phyloP scores from a whole-genome alignment of 2,888 invertebrate species.

The Chironomus tentans region DNA sequence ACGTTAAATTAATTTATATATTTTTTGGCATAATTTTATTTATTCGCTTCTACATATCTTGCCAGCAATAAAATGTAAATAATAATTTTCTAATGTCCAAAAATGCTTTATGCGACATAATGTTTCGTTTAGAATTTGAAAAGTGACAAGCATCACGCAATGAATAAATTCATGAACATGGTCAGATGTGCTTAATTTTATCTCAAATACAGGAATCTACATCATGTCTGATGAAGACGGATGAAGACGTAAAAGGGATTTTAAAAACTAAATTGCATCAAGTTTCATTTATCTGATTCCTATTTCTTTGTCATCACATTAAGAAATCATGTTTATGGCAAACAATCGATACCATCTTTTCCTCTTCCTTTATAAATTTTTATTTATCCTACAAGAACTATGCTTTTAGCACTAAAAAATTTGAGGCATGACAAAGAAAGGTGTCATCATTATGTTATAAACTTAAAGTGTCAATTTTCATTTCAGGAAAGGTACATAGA shows the following conservation, averaged over 20 bases:
- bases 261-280: neutral
- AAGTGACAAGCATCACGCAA: neutral
- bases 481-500: neutral
- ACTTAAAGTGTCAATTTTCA: neutral
- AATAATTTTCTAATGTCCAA: conserved; percentile 8
- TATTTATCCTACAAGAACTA: neutral
- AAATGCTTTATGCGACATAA: neutral
- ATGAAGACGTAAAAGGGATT: neutral
- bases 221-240: too few relatives aligned
- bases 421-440: neutral
- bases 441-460: neutral
- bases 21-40: neutral
- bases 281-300: neutral
- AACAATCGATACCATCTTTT: conserved; percentile 15
- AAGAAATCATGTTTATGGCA: conserved; percentile 18
- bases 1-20: neutral
- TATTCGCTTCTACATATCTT: neutral
- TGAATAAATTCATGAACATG: neutral
- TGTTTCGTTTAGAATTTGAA: neutral
- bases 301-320: conserved; percentile 5
- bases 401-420: neutral
- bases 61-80: conserved; percentile 5
- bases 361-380: neutral
- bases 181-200: too few relatives aligned
- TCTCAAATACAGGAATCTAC: too few relatives aligned